A percentile compares a stretch with the other conserved stretches of the same genome.
Conservation (phyloP, 2,113 vertebrate genomes). For the Casuarius casuarius region DNA sequence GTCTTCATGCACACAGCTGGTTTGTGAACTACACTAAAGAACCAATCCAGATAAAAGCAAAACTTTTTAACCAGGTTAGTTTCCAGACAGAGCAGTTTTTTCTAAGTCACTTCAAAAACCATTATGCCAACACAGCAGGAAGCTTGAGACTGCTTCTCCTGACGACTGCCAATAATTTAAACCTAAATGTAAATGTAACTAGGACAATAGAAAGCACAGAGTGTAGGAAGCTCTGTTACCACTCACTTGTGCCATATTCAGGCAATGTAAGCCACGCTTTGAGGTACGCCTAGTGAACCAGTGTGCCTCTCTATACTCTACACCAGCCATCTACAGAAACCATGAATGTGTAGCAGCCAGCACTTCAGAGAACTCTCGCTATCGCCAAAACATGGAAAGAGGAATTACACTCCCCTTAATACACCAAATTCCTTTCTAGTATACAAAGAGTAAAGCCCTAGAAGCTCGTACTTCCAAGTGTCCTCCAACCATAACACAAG, state of each 20-base stretch:
- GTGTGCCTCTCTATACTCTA: neutral
- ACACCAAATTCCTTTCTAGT: neutral
- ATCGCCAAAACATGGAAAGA: neutral
- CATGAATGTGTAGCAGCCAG: neutral
- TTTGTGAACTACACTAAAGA: neutral
- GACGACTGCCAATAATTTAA: neutral
- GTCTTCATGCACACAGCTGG: neutral
- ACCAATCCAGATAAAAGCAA: neutral
- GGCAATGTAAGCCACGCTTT: neutral
- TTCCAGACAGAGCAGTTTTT: constrained; percentile 7
- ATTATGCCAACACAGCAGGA: constrained; percentile 17
- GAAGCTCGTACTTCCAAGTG: neutral
- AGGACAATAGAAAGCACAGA: neutral
- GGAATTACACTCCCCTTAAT: neutral
- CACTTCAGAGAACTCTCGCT: neutral
- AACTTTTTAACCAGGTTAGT: neutral
- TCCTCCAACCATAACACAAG: neutral
- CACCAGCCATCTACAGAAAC: neutral
- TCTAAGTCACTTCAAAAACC: neutral
- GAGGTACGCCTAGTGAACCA: neutral
- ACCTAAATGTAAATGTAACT: neutral
- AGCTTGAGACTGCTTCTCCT: neutral
- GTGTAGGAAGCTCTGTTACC: neutral
- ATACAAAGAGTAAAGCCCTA: neutral
- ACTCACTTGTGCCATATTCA: neutral